Evolutionary conservation across 2,888 invertebrate genomes (phyloP).

Genomic region (Apocheima hispidaria): DNA sequence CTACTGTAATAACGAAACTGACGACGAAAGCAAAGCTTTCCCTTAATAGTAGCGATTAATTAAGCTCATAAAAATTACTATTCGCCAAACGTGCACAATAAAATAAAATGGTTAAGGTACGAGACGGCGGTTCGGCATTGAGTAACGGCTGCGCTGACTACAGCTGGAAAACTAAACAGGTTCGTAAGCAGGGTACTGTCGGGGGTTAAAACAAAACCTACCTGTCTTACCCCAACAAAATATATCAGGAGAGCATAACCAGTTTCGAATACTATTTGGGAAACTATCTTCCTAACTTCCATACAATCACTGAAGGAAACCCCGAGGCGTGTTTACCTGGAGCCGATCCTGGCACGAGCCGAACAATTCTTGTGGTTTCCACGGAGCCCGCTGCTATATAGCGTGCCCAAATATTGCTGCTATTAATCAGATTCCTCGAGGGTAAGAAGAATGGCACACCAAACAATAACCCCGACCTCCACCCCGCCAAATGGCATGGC

Average conservation of each 20-base stretch:
- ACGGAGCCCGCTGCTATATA: slow-evolving; percentile 47
- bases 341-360: slow-evolving; percentile 44
- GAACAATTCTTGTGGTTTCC: slow-evolving; percentile 69
- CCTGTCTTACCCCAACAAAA: background rate
- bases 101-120: slow-evolving; percentile 32
- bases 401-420: slow-evolving; percentile 73
- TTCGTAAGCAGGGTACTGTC: background rate
- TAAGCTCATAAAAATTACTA: slow-evolving; percentile 30
- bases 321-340: background rate
- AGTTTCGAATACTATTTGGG: background rate
- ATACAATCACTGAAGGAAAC: background rate
- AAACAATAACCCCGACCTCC: slow-evolving; percentile 63
- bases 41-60: slow-evolving; percentile 18
- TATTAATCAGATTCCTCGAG: slow-evolving; percentile 76
- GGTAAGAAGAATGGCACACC: slow-evolving; percentile 69
- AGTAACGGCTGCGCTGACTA: slow-evolving; percentile 52
- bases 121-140: slow-evolving; percentile 42
- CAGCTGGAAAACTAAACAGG: slow-evolving; percentile 41
- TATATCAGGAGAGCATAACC: background rate
- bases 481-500: slow-evolving; percentile 41
- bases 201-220: slow-evolving; percentile 4
- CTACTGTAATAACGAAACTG: background rate
- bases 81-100: slow-evolving; percentile 26
- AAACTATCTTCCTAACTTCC: background rate
- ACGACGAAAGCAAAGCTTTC: background rate